These are phyloP conservation scores for Paragorgia papillata DNA, from an alignment of 92 coral and sea anemone genomes.

Conservation along the genomic window DNA sequence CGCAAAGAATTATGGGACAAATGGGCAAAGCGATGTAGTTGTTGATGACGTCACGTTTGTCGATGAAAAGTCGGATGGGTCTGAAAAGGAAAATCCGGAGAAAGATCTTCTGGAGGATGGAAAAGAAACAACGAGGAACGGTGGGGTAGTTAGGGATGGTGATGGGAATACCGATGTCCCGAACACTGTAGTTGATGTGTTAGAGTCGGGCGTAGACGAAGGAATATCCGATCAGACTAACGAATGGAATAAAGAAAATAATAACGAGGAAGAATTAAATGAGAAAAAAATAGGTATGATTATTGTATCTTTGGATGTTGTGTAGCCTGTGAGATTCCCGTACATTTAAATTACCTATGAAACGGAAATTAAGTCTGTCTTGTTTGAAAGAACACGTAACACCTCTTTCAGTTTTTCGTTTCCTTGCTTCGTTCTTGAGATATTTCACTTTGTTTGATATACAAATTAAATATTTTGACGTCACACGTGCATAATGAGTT, in stretches of 20 bases:
- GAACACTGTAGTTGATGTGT: conserved; percentile 47
- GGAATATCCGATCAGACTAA: conserved; percentile 23
- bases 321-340: too few relatives aligned
- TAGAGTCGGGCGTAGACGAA: conserved; percentile 29
- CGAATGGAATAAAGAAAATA: conserved; percentile 10
- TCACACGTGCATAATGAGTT: too few relatives aligned
- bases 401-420: too few relatives aligned
- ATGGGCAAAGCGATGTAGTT: conserved; percentile 54
- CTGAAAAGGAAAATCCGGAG: conserved; percentile 52
- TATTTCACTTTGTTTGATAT: too few relatives aligned
- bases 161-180: conserved; percentile 46
- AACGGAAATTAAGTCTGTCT: too few relatives aligned
- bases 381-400: too few relatives aligned
- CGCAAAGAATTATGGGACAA: conserved; percentile 72
- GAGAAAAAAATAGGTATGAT: conserved; percentile 57
- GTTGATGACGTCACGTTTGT: conserved; percentile 17
- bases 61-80: conserved; percentile 25
- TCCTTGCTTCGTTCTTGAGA: too few relatives aligned
- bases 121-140: conserved; percentile 63
- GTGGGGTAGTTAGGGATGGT: conserved; percentile 8
- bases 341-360: too few relatives aligned
- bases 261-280: not conserved
- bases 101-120: conserved; percentile 83
- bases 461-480: too few relatives aligned
- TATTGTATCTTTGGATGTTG: conserved; percentile 3